These are phyloP conservation scores for Enteromius paludinosus DNA, from an alignment of 2,797 vertebrate genomes.

Conservation along the genomic window DNA sequence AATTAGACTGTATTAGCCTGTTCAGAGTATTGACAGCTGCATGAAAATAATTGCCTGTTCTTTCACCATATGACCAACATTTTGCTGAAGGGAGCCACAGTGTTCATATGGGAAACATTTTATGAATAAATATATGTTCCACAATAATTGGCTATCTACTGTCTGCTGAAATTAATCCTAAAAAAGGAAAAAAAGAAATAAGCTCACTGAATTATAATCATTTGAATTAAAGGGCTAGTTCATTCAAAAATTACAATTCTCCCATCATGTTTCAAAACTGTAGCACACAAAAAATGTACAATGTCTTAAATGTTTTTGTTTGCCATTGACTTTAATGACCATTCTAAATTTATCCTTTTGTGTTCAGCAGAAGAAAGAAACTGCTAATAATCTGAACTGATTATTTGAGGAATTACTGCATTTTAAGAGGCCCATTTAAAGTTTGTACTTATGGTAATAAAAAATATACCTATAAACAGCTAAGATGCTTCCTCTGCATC, in stretches of 20 bases:
- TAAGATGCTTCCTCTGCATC: neutral
- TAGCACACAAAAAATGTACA: neutral
- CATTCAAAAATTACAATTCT: neutral
- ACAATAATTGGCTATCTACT: constrained; percentile 64
- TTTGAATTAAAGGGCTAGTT: neutral
- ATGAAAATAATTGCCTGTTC: constrained; percentile 76
- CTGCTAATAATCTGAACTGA: neutral
- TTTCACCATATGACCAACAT: constrained; percentile 79
- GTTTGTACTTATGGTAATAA: neutral
- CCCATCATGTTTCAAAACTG: neutral
- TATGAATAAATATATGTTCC: constrained; percentile 59
- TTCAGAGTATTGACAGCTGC: constrained; percentile 74
- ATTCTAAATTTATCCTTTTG: neutral
- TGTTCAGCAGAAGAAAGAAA: neutral
- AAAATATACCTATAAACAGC: neutral
- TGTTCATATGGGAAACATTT: constrained; percentile 56
- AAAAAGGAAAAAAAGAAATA: too few species aligned
- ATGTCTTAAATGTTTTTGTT: neutral
- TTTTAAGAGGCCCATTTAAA: too few species aligned
- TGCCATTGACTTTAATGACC: neutral
- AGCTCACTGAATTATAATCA: constrained; percentile 1
- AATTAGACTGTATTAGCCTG: constrained; percentile 79
- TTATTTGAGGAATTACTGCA: constrained; percentile 1
- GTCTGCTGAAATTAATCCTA: constrained; percentile 22
- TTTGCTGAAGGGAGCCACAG: constrained; percentile 60